Percentiles rank a stretch among this genome's conserved stretches.
Conservation (phyloP, 1,140 invertebrate species). For the Bombus pyrosoma region DNA sequence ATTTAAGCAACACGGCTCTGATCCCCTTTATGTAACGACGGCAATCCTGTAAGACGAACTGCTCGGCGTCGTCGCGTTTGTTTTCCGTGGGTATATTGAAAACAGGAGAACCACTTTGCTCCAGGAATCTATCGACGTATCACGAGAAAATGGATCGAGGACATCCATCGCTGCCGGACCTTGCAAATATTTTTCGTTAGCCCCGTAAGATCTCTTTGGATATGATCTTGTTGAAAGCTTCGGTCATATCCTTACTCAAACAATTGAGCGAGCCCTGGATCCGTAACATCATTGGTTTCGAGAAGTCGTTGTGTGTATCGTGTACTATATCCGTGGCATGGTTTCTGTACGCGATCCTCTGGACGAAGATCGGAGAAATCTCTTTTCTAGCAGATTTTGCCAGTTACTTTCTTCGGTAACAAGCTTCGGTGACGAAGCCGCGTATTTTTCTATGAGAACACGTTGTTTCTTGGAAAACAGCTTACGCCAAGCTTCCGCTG, state of each 20-base stretch:
- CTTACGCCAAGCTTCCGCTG: not conserved
- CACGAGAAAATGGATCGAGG: constrained; percentile 17
- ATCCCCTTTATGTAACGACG: constrained; percentile 17
- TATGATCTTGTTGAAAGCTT: constrained; percentile 40
- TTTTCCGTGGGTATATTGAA: constrained; percentile 34
- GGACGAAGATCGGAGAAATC: not conserved
- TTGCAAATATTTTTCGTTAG: constrained; percentile 50
- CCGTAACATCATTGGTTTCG: constrained; percentile 18
- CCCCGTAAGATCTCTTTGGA: constrained; percentile 10
- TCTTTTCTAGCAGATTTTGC: not conserved
- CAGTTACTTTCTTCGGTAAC: constrained; percentile 7
- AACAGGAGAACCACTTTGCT: constrained; percentile 40
- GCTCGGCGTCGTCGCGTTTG: not conserved
- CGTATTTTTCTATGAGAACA: not conserved
- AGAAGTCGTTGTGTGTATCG: not conserved
- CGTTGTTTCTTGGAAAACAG: not conserved
- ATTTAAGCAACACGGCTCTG: not conserved
- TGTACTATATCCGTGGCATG: constrained; percentile 11
- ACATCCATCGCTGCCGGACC: constrained; percentile 31
- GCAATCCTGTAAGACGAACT: not conserved
- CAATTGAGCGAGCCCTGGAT: not conserved
- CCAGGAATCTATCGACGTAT: constrained; percentile 8
- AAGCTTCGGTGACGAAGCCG: not conserved
- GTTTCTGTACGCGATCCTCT: not conserved
- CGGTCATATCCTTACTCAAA: constrained; percentile 17